A percentile compares a stretch with the other conserved stretches of the same genome.
phyloP scores from a whole-genome alignment of 2,888 invertebrate genomes.

The Orchesella flavescens region DNA sequence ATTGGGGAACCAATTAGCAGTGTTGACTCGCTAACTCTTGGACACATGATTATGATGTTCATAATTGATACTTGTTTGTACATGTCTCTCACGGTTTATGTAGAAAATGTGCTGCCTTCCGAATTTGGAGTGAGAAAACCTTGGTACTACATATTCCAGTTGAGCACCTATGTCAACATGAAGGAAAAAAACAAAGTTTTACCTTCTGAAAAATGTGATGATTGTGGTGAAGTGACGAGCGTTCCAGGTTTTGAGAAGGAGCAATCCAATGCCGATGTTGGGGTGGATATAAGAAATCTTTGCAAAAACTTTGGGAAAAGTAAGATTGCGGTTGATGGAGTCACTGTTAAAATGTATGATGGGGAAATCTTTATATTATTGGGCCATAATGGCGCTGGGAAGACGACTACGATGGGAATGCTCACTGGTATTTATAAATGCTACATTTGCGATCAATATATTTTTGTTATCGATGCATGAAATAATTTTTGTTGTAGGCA shows the following conservation, averaged over 20 bases:
- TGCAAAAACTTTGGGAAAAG: conserved; percentile 71
- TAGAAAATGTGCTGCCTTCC: conserved; percentile 80
- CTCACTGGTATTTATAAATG: too few relatives aligned
- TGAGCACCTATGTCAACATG: background rate
- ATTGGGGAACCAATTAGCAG: conserved; percentile 73
- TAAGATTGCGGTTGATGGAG: conserved; percentile 80
- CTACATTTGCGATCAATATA: too few relatives aligned
- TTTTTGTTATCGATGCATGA: too few relatives aligned
- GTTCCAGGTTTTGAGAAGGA: conserved; percentile 73
- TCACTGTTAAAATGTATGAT: conserved; percentile 84
- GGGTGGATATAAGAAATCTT: conserved; percentile 73
- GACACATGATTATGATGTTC: conserved; percentile 74
- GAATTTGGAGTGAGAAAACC: conserved; percentile 81
- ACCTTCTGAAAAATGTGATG: background rate
- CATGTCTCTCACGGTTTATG: conserved; percentile 78
- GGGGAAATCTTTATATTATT: conserved; percentile 89
- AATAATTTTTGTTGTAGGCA: background rate
- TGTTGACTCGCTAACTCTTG: conserved; percentile 73
- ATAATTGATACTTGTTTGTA: conserved; percentile 75
- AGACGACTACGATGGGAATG: background rate
- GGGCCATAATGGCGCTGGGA: conserved; percentile 83
- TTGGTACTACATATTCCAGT: conserved; percentile 78
- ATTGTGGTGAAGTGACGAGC: background rate
- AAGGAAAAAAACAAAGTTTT: background rate
- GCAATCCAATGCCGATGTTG: conserved; percentile 73